phyloP scores from a whole-genome alignment of 2,797 vertebrate genomes.

The Crenuchus spilurus region DNA sequence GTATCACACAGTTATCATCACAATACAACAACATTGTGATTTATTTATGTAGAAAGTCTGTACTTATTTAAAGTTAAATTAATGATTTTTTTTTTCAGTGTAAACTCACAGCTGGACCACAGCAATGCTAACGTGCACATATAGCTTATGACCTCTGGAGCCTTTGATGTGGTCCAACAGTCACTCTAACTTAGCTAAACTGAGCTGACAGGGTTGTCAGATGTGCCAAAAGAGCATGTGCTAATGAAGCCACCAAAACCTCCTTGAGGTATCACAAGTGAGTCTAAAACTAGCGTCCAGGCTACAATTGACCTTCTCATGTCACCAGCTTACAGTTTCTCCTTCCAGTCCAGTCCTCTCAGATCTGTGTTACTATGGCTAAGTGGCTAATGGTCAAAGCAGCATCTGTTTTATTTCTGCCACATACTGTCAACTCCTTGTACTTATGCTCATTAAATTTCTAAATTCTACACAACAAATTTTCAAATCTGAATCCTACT shows the following conservation, averaged over 20 bases:
- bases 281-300: background rate
- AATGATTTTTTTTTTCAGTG: no score
- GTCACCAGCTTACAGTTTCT: background rate
- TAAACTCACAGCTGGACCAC: background rate
- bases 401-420: no score
- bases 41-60: no score
- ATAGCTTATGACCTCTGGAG: background rate
- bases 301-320: conserved; percentile 7
- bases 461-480: no score
- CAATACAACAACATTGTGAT: no score
- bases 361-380: background rate
- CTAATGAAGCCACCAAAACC: background rate
- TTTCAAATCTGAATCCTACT: no score
- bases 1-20: no score
- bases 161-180: background rate
- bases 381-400: background rate
- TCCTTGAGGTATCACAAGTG: background rate
- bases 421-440: no score
- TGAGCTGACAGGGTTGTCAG: background rate
- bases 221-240: background rate
- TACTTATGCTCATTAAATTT: no score
- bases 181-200: conserved; percentile 15
- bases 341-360: conserved; percentile 4
- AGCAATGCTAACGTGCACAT: no score
- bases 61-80: no score